Evolutionary conservation across 2,113 vertebrate genomes (phyloP), one percentile per base, ranked within the genome.

Genomic region (Sinosuthora webbiana): DNA sequence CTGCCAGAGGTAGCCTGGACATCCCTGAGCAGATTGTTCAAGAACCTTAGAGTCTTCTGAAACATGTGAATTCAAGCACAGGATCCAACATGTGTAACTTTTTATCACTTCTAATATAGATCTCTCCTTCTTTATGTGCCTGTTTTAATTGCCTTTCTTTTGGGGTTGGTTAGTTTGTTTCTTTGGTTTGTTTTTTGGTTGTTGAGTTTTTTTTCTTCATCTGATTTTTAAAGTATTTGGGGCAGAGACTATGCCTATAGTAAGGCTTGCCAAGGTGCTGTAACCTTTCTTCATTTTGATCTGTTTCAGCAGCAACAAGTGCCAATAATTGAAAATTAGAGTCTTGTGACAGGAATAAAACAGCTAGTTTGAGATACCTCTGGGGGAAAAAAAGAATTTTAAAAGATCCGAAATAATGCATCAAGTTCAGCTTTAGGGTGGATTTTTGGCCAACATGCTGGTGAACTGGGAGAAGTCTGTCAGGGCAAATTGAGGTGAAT

Each of bases 251-350:
- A 5, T 63, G 13, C 4, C 31, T 16, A 2, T 60, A 52, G 5
- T n/a, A 44, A 37, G 31, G 44, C 15, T 53, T 83, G 23, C 12
- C 30, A 16, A 8, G 1, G 1, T 2, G 1, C 5, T 76, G 14
- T 19, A 56, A 33, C 28, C 14, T 27, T 25, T 37, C 3, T 69
- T 69, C 2, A 14, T 81, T 78, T 84, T 82, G 13, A 7, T 81
- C 22, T 78, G 8, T 65, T 84, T 62, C 33, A 76, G 30, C 35
- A 62, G 74, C 50, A 87, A 4, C 16, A 83, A 70, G 17, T 94
- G 55, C 33, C 50, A 78, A 0, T 73, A 91, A 76, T 83, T 76
- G 67, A 89, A 89, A 87, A 15, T 10, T 73, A 7, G 5, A 15
- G 27, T 84, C 31, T 73, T 60, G 35, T 62, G 75, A 14, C 39